phyloP scores from a whole-genome alignment of 2,888 invertebrate species.

The Geophilus truncorum region DNA sequence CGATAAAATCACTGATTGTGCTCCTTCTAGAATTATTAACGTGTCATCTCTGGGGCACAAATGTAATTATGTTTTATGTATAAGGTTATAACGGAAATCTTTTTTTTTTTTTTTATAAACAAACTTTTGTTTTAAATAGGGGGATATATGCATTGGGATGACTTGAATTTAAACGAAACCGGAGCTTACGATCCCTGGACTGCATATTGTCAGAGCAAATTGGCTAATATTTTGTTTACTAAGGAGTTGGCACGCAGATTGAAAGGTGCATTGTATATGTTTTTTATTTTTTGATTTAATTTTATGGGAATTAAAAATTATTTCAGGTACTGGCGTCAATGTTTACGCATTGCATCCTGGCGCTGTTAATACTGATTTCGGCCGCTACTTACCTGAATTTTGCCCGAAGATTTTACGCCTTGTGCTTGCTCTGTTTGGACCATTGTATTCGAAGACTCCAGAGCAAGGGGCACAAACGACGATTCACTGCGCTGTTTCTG shows the following conservation, averaged over 20 bases:
- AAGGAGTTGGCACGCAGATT: conserved; percentile 44
- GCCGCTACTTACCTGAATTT: conserved; percentile 41
- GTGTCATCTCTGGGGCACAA: conserved; percentile 50
- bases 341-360: conserved; percentile 51
- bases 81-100: not conserved
- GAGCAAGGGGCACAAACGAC: conserved; percentile 66
- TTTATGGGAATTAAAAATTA: conserved; percentile 44
- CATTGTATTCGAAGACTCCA: conserved; percentile 54
- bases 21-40: conserved; percentile 49
- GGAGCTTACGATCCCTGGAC: conserved; percentile 38
- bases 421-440: not conserved
- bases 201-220: conserved; percentile 47
- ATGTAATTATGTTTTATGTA: not conserved
- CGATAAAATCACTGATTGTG: conserved; percentile 38
- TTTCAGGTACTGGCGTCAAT: conserved; percentile 36
- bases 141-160: conserved; percentile 43
- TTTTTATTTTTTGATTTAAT: no score
- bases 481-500: conserved; percentile 64
- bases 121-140: conserved; percentile 38
- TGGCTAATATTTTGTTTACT: conserved; percentile 47
- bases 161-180: conserved; percentile 41
- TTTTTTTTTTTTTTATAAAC: not conserved
- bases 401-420: not conserved
- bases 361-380: conserved; percentile 47
- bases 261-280: conserved; percentile 39